Base-by-base conservation (phyloP, 2,888 invertebrate genomes). In the Acleris cristana region DNA sequence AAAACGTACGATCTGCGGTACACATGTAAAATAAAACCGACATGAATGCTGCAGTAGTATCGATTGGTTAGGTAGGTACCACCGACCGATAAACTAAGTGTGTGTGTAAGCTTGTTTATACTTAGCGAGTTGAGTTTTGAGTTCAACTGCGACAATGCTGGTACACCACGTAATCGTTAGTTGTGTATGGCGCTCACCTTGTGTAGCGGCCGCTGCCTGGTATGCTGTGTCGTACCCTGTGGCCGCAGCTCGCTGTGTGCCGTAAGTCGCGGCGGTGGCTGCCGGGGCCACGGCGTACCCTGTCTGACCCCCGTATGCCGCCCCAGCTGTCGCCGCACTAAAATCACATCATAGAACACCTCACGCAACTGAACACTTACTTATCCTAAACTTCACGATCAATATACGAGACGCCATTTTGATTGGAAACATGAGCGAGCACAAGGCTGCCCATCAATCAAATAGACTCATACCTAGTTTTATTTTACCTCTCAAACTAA, bases 201-300 rank as follows among this genome's bases (percentile, higher is more conserved):
- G 96, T 65, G 96, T 95, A 49, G 97, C 96, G 23, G 96, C 95
- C 71, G 95, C 96, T 66, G 97, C 96, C 79, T 97, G 97, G 79
- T 96, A 96, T 55, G 97, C 96, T 73, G 96, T 96, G 83, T 97
- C 96, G 93, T 97, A 96, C 68, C 96, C 96, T 61, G 96, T 95
- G 57, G 95, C 95, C 45, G 96, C 95, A 70, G 96, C 95, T 72
- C 96, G 94, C 82, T 97, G 97, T 54, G 97, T 96, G 71, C 96
- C 96, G 88, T 97, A 97, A 60, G 97, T 96, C 58, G 96, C 96
- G 70, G 97, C 97, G 52, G 97, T 96, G 26, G 96, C 96, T 72
- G 96, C 95, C 53, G 96, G 95, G 68, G 96, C 96, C 90, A 96
- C 96, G 73, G 96, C 97, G 93, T 97, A 97, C 73, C 97, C 96